These are phyloP conservation scores for Drosophila prostipennis DNA, from an alignment of 2,888 invertebrate species.

Conservation along the genomic window DNA sequence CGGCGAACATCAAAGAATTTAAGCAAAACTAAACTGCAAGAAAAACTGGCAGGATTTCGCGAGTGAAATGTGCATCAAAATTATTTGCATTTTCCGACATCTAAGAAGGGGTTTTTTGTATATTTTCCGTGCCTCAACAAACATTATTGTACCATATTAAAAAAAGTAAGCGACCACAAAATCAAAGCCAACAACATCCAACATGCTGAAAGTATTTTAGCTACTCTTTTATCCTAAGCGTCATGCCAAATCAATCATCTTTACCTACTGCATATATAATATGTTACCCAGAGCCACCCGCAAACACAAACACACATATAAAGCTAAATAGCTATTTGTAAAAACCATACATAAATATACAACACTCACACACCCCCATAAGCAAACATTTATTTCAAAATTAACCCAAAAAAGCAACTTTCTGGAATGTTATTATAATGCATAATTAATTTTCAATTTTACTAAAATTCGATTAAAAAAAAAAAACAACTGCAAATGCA, in stretches of 20 bases:
- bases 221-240: slow-evolving; percentile 10
- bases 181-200: slow-evolving; percentile 36
- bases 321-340: slow-evolving; percentile 17
- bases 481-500: slow-evolving; percentile 28
- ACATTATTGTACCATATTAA: slow-evolving; percentile 15
- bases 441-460: slow-evolving; percentile 71
- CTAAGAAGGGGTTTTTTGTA: slow-evolving; percentile 6
- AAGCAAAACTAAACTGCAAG: background rate
- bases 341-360: slow-evolving; percentile 27
- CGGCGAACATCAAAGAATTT: slow-evolving; percentile 1
- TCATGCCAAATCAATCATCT: slow-evolving; percentile 48
- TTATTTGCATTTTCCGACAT: background rate
- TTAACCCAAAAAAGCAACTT: slow-evolving; percentile 43
- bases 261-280: slow-evolving; percentile 30
- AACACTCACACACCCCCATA: slow-evolving; percentile 24
- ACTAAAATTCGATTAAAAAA: slow-evolving; percentile 38
- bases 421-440: slow-evolving; percentile 68
- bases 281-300: slow-evolving; percentile 24
- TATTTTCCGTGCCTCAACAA: background rate
- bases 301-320: slow-evolving; percentile 12
- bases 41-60: background rate
- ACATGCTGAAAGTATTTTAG: slow-evolving; percentile 39
- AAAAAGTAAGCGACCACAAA: slow-evolving; percentile 3
- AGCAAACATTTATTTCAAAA: slow-evolving; percentile 34
- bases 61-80: background rate